Evolutionary conservation across 2,797 vertebrate genomes (phyloP).

Genomic region (Perodicticus potto): DNA sequence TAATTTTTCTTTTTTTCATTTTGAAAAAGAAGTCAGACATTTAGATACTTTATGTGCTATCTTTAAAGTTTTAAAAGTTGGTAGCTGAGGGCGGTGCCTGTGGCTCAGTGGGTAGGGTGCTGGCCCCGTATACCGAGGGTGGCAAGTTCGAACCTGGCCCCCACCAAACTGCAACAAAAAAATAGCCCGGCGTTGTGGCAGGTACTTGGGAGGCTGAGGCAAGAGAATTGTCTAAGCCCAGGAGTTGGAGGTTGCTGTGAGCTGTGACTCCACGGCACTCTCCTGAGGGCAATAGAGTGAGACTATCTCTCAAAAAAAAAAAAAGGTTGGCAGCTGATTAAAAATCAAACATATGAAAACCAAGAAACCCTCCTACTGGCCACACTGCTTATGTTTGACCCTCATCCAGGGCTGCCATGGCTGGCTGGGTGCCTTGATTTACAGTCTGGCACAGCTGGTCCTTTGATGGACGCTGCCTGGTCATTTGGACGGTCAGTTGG

Average conservation of each 20-base stretch:
- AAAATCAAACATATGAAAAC: background rate
- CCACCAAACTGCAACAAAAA: no score
- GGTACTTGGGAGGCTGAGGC: no score
- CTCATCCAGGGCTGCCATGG: accelerated
- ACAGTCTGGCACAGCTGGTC: no score
- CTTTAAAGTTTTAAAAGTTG: background rate
- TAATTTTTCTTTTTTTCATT: background rate
- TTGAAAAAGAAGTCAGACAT: background rate
- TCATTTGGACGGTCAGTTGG: background rate
- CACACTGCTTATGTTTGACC: accelerated
- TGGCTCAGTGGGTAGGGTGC: no score
- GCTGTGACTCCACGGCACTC: no score
- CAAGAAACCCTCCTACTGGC: background rate
- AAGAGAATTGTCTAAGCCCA: no score
- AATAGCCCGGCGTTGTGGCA: no score
- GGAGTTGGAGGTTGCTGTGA: no score
- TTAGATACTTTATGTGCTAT: background rate
- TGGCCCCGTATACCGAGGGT: no score
- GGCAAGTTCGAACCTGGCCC: no score
- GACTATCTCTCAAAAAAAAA: no score
- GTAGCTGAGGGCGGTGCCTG: background rate
- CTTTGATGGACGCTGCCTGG: background rate
- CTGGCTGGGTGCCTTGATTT: background rate
- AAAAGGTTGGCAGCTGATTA: background rate
- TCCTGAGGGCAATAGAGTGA: no score